Percentiles rank a stretch among this genome's conserved stretches.
Conservation (phyloP, 92 coral and sea anemone species). For the Phymanthus crucifer region DNA sequence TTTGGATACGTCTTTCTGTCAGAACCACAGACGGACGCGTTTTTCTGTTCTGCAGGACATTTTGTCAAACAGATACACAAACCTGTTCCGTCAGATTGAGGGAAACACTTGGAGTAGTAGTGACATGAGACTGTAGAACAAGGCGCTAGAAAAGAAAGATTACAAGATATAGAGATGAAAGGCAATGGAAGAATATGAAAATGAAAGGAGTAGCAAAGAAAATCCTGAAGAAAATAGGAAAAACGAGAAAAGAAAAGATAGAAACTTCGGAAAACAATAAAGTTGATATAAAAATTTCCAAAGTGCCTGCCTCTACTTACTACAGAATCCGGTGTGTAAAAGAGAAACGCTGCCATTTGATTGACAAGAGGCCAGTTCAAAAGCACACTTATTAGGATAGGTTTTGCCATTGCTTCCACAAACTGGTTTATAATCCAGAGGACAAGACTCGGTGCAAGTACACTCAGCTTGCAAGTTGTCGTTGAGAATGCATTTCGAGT, state of each 20-base stretch:
- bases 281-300: no score
- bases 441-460: slow-evolving; percentile 67
- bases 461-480: slow-evolving; percentile 60
- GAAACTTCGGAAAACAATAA: no score
- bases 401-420: slow-evolving; percentile 75
- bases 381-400: slow-evolving; percentile 55
- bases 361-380: slow-evolving; percentile 68
- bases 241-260: no score
- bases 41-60: slow-evolving; percentile 56
- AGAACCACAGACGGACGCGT: slow-evolving; percentile 87
- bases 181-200: no score
- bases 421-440: slow-evolving; percentile 56
- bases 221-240: background rate
- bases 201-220: background rate
- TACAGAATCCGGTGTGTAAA: slow-evolving; percentile 71
- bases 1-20: slow-evolving; percentile 84
- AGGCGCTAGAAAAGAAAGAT: slow-evolving; percentile 53
- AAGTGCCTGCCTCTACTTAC: slow-evolving; percentile 49
- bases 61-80: slow-evolving; percentile 76
- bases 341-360: slow-evolving; percentile 51
- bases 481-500: slow-evolving; percentile 63
- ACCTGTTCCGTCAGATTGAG: slow-evolving; percentile 74
- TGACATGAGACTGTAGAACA: slow-evolving; percentile 64
- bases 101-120: slow-evolving; percentile 77
- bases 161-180: background rate